phyloP scores from a whole-genome alignment of 2,888 invertebrate species.

The Allacma fusca region DNA sequence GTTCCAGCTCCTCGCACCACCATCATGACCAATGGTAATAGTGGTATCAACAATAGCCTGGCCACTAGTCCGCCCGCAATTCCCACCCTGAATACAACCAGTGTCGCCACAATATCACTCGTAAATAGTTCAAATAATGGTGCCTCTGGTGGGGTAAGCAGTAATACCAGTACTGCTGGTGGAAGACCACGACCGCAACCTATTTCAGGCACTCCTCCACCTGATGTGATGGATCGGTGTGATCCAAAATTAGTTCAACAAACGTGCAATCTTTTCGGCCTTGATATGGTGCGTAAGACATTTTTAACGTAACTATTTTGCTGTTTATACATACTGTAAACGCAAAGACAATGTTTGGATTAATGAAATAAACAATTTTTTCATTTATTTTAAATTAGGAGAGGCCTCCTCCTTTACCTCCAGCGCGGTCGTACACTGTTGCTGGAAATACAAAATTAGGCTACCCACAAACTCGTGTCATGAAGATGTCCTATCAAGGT shows the following conservation, averaged over 20 bases:
- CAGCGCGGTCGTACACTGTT: conserved; percentile 88
- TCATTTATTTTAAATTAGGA: too few species aligned
- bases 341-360: too few species aligned
- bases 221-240: conserved; percentile 80
- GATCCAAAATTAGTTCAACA: conserved; percentile 89
- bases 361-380: too few species aligned
- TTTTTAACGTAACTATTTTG: too few species aligned
- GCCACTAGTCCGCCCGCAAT: conserved; percentile 34
- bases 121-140: conserved; percentile 34
- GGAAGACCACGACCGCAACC: conserved; percentile 86
- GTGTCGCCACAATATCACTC: conserved; percentile 40
- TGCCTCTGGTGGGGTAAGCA: conserved; percentile 46
- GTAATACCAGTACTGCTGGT: conserved; percentile 46
- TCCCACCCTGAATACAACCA: conserved; percentile 40
- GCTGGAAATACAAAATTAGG: conserved; percentile 88
- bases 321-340: too few species aligned
- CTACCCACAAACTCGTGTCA: conserved; percentile 89
- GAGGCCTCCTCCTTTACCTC: conserved; percentile 90
- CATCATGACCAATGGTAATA: conserved; percentile 47
- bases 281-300: conserved; percentile 79
- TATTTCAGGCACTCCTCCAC: conserved; percentile 86
- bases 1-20: conserved; percentile 60
- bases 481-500: conserved; percentile 88
- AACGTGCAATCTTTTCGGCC: conserved; percentile 87
- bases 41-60: conserved; percentile 45